Conservation (phyloP, 37 sponge, comb jelly and placozoan genomes). For the Chondrilla cf. caribensis region DNA sequence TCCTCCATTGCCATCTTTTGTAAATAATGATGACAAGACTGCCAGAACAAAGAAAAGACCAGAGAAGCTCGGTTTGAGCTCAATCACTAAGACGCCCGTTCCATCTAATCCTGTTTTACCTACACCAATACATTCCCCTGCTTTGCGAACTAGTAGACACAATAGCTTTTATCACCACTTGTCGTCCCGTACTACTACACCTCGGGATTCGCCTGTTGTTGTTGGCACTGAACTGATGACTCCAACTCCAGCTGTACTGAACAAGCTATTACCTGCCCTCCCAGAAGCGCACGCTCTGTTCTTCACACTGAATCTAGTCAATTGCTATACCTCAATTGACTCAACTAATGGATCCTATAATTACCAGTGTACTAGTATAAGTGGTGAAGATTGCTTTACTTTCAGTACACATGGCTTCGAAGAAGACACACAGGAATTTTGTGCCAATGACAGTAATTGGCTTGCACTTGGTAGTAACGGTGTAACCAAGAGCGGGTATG, state of each 20-base stretch:
- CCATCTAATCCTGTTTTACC: neutral
- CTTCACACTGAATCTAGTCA: constrained; percentile 54
- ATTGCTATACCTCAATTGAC: constrained; percentile 7
- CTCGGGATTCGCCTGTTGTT: constrained; percentile 63
- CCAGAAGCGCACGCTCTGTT: constrained; percentile 69
- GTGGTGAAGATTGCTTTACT: neutral
- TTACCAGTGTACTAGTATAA: neutral
- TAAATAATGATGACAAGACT: constrained; percentile 4
- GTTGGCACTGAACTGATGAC: constrained; percentile 26
- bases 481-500: constrained; percentile 11
- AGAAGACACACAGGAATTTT: neutral
- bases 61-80: constrained; percentile 3
- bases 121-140: constrained; percentile 49
- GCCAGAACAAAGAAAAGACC: constrained; percentile 7
- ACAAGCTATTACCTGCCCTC: constrained; percentile 57
- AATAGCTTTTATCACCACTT: constrained; percentile 28
- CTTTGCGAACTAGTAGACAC: constrained; percentile 12
- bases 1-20: constrained; percentile 18
- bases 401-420: neutral
- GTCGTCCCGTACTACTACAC: constrained; percentile 44
- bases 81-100: constrained; percentile 10
- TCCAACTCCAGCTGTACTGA: constrained; percentile 55
- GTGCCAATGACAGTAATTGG: neutral
- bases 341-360: neutral
- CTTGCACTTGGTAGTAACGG: neutral